Percentiles rank a stretch among this genome's conserved stretches.
phyloP scores from a whole-genome alignment of 2,888 invertebrate species.

The Holacanthella duospinosa region DNA sequence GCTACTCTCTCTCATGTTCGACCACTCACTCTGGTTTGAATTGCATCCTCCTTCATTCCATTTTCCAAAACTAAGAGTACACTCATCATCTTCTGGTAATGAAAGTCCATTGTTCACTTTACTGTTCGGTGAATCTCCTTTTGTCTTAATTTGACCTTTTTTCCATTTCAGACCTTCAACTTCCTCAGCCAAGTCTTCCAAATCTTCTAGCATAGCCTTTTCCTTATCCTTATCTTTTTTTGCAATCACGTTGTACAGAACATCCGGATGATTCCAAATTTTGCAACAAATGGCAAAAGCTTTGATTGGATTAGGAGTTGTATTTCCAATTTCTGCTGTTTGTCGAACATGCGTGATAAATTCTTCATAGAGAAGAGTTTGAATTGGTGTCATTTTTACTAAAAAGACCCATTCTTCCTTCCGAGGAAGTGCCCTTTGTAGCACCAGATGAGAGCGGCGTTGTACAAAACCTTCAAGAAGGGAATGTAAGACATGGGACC shows the following conservation, averaged over 20 bases:
- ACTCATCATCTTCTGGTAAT: conserved; percentile 8
- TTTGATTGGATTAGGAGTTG: conserved; percentile 85
- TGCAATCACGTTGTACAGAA: conserved; percentile 67
- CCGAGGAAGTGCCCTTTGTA: conserved; percentile 82
- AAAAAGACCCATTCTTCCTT: conserved; percentile 91
- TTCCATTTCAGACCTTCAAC: conserved; percentile 12
- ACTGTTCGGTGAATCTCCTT: conserved; percentile 8
- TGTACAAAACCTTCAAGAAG: conserved; percentile 92
- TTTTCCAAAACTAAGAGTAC: background rate
- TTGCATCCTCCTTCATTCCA: background rate
- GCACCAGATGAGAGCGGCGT: conserved; percentile 79
- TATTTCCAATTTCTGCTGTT: conserved; percentile 65
- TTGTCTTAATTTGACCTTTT: conserved; percentile 10
- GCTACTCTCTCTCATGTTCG: background rate
- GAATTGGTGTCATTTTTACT: conserved; percentile 78
- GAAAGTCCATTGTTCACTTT: background rate
- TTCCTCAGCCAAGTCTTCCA: conserved; percentile 36
- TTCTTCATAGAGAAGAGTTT: conserved; percentile 77
- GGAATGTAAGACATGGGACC: conserved; percentile 92
- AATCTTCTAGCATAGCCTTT: conserved; percentile 56
- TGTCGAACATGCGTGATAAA: conserved; percentile 61
- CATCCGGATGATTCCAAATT: conserved; percentile 93
- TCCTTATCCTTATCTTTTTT: conserved; percentile 52
- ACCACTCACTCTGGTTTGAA: background rate
- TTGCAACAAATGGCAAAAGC: conserved; percentile 98